These are phyloP conservation scores for Garrulus glandarius DNA, from an alignment of 2,797 vertebrate genomes.

Conservation along the genomic window DNA sequence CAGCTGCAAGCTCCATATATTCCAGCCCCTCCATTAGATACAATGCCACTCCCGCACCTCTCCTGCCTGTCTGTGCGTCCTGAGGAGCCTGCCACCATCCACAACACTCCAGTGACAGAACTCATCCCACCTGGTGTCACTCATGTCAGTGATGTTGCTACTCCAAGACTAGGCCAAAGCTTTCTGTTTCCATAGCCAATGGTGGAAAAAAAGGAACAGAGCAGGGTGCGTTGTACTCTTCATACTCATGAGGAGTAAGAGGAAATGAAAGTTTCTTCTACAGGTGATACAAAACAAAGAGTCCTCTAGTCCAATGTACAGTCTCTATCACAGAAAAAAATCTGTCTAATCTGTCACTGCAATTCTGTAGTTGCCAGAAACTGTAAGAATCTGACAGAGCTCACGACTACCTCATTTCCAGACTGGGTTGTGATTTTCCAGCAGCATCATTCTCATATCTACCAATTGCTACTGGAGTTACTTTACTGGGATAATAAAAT, in stretches of 20 bases:
- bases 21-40: background rate
- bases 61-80: accelerated
- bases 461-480: background rate
- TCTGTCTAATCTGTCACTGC: background rate
- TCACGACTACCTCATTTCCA: background rate
- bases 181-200: background rate
- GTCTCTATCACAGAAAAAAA: background rate
- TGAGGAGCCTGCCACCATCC: background rate
- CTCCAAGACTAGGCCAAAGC: background rate
- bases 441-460: background rate
- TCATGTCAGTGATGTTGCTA: background rate
- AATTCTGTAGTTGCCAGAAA: background rate
- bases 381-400: background rate
- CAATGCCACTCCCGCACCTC: accelerated
- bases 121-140: background rate
- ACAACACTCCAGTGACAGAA: background rate
- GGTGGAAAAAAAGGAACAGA: background rate
- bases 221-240: background rate
- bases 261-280: background rate
- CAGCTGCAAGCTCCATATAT: background rate
- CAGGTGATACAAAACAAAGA: background rate
- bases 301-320: background rate
- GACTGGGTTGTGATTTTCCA: background rate
- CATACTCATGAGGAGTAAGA: background rate
- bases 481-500: background rate